Conservation (phyloP, 2,888 invertebrate genomes). For the Acanthosoma haemorrhoidale region DNA sequence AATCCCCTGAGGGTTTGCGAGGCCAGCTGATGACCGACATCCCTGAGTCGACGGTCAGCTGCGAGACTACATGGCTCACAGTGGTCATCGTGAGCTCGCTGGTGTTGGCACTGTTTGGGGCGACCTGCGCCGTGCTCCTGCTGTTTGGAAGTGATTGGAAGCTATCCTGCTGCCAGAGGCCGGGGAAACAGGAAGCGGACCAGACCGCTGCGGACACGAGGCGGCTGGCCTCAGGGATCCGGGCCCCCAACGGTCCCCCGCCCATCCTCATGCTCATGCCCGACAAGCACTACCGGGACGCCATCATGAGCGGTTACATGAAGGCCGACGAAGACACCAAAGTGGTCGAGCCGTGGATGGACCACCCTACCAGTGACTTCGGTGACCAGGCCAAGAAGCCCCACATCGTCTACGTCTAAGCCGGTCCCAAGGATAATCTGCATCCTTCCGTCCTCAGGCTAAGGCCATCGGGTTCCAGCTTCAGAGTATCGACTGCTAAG, state of each 20-base stretch:
- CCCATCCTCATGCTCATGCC: conserved; percentile 41
- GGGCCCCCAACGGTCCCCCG: conserved; percentile 29
- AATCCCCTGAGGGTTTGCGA: conserved; percentile 54
- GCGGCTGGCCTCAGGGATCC: conserved; percentile 34
- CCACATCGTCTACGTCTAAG: conserved; percentile 57
- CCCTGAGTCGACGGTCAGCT: conserved; percentile 55
- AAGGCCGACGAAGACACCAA: conserved; percentile 34
- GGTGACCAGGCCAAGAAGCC: conserved; percentile 53
- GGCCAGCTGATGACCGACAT: conserved; percentile 54
- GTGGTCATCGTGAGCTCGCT: conserved; percentile 46
- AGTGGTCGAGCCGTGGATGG: conserved; percentile 39
- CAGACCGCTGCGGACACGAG: conserved; percentile 34
- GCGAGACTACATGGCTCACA: conserved; percentile 47
- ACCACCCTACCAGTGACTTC: conserved; percentile 38
- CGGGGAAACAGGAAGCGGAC: conserved; percentile 29
- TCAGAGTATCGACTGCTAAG: not conserved
- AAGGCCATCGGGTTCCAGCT: not conserved
- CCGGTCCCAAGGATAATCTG: not conserved
- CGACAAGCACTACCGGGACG: conserved; percentile 38
- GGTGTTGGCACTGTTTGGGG: conserved; percentile 46
- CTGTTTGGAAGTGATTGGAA: conserved; percentile 46
- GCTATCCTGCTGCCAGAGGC: conserved; percentile 33
- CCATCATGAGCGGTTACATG: conserved; percentile 33
- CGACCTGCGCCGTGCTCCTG: conserved; percentile 46
- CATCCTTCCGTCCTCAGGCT: not conserved